Base-by-base conservation (phyloP, 2,888 invertebrate species). In the Craniophora ligustri region DNA sequence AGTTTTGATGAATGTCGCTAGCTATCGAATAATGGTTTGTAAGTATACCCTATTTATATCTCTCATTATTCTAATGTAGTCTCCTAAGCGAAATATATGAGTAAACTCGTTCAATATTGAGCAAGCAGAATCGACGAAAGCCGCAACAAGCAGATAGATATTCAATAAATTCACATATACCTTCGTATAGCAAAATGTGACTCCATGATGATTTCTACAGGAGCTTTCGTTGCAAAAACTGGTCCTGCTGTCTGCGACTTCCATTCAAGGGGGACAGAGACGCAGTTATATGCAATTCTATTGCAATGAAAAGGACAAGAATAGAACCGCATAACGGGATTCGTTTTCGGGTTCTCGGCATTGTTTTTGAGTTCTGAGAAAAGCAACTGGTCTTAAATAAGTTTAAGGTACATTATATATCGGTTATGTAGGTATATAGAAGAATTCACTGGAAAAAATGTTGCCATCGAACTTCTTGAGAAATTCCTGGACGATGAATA, bases 191-290 rank as follows among this genome's bases (percentile, higher is more conserved):
- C 75, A 55, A 56, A 57, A 61, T 67, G 65, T 62, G 67, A 65
- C 73, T 73, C 76, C 76, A 70, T 72, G 70, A 75, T 75, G 57
- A 68, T 71, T 72, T 72, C 72, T 65, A 65, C 60, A 64, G 75
- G 64, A 72, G 72, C 50, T 47, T 64, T 61, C 60, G 67, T 72
- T 75, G 84, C 82, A 90, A 91, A 91, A 91, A 91, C 90, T 89
- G 86, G 91, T 91, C 88, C 77, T 82, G 79, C 79, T 82, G 78
- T 85, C 82, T 82, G 85, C 85, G 84, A 89, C 88, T 85, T 80
- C 89, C 91, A 91, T 91, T 91, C 82, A 91, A 83, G 90, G 73
- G 87, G 72, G 72, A 91, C 73, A 76, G 84, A 78, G 90, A 88
- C 58, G 54, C 54, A 66, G 21, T 48, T 48, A 80, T 71, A 57